phyloP scores from a whole-genome alignment of 2,797 vertebrate species.

The Gorsachius magnificus region DNA sequence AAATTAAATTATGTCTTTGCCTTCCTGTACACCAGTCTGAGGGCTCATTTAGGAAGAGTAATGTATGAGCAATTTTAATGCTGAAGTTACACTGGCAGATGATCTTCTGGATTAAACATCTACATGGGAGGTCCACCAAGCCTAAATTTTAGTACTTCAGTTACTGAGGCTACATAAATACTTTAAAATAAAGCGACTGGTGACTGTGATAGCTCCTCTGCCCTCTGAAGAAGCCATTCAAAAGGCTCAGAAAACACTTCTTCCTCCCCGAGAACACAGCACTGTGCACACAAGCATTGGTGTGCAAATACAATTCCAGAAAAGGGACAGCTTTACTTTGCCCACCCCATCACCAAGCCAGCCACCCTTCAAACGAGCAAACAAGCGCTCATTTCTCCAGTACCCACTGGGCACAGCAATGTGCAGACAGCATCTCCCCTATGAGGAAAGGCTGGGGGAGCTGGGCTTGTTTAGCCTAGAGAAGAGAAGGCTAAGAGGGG shows the following conservation, averaged over 20 bases:
- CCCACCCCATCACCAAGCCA: neutral
- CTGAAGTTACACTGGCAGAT: neutral
- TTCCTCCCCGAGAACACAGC: neutral
- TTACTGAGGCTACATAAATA: neutral
- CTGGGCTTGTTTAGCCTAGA: no score
- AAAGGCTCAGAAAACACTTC: neutral
- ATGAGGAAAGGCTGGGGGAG: no score
- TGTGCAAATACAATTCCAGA: neutral
- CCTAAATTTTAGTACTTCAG: neutral
- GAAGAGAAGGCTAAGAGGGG: no score
- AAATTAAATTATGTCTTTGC: neutral
- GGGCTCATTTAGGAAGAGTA: neutral
- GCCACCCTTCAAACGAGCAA: neutral
- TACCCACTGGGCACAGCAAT: fast-evolving
- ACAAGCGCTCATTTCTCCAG: neutral
- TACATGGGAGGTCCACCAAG: neutral
- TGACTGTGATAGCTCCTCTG: neutral
- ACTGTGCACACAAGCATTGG: neutral
- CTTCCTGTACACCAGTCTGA: neutral
- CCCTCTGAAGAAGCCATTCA: neutral
- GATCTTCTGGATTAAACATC: neutral
- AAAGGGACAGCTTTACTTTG: neutral
- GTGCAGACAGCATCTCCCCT: neutral
- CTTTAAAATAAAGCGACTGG: neutral
- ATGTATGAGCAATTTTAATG: neutral